Evolutionary conservation across 2,113 vertebrate genomes (phyloP).

Genomic region (Chaetodon auriga): DNA sequence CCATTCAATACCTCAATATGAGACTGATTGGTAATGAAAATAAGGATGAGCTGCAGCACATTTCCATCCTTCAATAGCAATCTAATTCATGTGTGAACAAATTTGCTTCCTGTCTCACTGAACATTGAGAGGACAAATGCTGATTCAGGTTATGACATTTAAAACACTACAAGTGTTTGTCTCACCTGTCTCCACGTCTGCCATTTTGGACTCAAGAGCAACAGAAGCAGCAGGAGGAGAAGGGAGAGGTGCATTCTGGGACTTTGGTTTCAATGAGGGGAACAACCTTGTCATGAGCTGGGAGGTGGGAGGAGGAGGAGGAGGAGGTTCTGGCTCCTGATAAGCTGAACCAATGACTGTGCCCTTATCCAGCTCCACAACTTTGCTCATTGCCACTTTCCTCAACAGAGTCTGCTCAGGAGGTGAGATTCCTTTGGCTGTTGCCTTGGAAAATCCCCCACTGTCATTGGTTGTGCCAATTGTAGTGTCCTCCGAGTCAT

Average conservation of each 20-base stretch:
- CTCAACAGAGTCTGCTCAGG: conserved; percentile 84
- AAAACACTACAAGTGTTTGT: neutral
- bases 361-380: conserved; percentile 61
- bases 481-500: conserved; percentile 86
- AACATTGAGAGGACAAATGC: neutral
- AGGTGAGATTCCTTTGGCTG: conserved; percentile 53
- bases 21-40: neutral
- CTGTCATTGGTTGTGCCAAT: conserved; percentile 9
- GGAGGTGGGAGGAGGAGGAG: conserved; percentile 80
- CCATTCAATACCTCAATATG: too few relatives aligned
- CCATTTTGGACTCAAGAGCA: conserved; percentile 62
- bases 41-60: neutral
- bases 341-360: conserved; percentile 26
- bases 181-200: conserved; percentile 85
- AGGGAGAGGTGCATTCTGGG: conserved; percentile 71
- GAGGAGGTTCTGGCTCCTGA: conserved; percentile 51
- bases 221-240: conserved; percentile 58
- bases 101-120: neutral
- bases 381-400: conserved; percentile 87
- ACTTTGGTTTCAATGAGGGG: conserved; percentile 89
- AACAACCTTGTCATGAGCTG: conserved; percentile 92
- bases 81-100: neutral
- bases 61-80: neutral
- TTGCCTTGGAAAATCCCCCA: conserved; percentile 32
- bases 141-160: neutral